A percentile compares a stretch with the other conserved stretches of the same genome.
phyloP scores from a whole-genome alignment of 2,888 invertebrate genomes.

The Lasioglossum figueresi region DNA sequence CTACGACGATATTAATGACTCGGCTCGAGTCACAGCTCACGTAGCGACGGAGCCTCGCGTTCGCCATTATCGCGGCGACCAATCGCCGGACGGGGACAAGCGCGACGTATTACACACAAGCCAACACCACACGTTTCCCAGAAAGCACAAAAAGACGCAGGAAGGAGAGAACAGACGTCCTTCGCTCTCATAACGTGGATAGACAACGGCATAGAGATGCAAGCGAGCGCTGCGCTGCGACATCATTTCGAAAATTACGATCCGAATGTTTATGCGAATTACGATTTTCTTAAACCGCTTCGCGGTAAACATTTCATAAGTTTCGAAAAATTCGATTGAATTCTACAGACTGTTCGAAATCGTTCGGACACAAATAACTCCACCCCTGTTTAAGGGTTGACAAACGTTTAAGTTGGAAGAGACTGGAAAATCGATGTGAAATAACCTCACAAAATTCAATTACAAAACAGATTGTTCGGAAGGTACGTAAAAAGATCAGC shows the following conservation, averaged over 20 bases:
- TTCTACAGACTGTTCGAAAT: too few species aligned
- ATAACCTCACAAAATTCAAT: neutral
- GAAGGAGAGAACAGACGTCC: conserved; percentile 63
- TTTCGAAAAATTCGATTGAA: too few species aligned
- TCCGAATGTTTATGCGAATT: neutral
- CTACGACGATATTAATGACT: conserved; percentile 65
- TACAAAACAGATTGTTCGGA: neutral
- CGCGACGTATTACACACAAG: conserved; percentile 49
- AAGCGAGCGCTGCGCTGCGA: neutral
- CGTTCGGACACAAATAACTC: too few species aligned
- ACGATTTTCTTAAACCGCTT: neutral
- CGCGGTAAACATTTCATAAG: neutral
- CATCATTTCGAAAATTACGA: conserved; percentile 70
- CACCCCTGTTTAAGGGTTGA: too few species aligned
- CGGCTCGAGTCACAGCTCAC: conserved; percentile 70
- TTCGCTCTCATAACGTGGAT: conserved; percentile 58
- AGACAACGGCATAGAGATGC: conserved; percentile 30
- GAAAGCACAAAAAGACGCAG: conserved; percentile 71
- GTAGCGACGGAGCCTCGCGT: conserved; percentile 68
- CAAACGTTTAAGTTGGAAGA: neutral
- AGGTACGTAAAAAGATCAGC: too few species aligned
- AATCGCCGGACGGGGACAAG: conserved; percentile 60
- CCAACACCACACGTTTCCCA: conserved; percentile 62
- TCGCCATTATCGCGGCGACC: conserved; percentile 65
- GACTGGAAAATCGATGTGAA: neutral